Evolutionary conservation across 2,797 vertebrate genomes (phyloP).

Genomic region (Falco biarmicus): DNA sequence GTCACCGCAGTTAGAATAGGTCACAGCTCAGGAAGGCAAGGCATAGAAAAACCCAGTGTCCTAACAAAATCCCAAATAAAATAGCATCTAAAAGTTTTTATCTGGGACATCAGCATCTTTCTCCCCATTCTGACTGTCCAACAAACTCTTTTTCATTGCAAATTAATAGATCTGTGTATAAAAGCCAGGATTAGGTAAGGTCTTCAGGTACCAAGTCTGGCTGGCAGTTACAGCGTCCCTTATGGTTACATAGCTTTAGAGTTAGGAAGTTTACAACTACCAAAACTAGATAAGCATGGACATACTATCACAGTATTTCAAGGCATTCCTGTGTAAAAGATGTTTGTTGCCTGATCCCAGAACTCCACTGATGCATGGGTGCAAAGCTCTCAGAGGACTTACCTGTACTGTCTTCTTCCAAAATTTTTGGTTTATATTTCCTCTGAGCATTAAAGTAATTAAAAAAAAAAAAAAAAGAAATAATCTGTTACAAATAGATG

Average conservation of each 20-base stretch:
- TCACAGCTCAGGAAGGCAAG: not conserved
- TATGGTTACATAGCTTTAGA: not conserved
- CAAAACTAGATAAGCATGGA: not conserved
- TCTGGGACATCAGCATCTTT: not conserved
- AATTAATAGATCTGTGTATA: not conserved
- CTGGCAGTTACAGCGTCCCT: not conserved
- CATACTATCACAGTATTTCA: not conserved
- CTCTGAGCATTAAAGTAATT: not conserved
- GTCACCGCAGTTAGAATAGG: not conserved
- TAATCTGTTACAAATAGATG: fast-evolving
- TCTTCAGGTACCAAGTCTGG: not conserved
- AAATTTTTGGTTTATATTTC: not conserved
- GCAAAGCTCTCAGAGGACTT: not conserved
- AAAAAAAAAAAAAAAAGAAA: fast-evolving
- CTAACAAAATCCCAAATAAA: not conserved
- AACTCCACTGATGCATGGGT: not conserved
- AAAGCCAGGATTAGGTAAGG: not conserved
- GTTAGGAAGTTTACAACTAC: not conserved
- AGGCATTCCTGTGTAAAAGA: not conserved
- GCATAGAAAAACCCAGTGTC: not conserved
- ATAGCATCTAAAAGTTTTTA: not conserved
- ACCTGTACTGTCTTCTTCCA: not conserved
- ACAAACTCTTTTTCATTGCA: not conserved
- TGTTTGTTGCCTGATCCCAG: not conserved
- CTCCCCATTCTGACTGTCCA: not conserved